These are phyloP conservation scores for Probosciger aterrimus DNA, from an alignment of 2,113 vertebrate species.

Conservation along the genomic window DNA sequence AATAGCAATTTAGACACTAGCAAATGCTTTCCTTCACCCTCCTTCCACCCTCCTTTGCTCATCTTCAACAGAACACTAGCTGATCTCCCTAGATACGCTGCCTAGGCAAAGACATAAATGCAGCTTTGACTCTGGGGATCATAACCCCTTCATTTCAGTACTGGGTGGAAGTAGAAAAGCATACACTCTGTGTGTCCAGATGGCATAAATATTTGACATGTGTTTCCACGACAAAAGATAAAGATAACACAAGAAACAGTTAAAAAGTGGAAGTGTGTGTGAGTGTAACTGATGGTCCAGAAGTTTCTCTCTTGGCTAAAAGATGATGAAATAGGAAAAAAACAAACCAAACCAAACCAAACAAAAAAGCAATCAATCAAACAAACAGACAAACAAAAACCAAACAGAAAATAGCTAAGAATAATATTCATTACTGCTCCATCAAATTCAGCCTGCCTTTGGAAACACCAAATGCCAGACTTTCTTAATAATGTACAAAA, in stretches of 20 bases:
- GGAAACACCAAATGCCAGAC: neutral
- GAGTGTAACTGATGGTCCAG: constrained; percentile 6
- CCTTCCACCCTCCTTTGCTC: neutral
- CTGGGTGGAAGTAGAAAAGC: neutral
- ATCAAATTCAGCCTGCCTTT: neutral
- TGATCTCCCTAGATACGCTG: neutral
- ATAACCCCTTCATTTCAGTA: constrained; percentile 1
- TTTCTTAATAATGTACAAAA: neutral
- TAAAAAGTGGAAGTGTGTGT: constrained; percentile 6
- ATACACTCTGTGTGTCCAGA: constrained; percentile 7
- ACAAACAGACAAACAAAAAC: neutral
- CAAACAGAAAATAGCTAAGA: neutral
- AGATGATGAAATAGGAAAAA: neutral
- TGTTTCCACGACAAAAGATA: constrained; percentile 61
- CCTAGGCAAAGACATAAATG: neutral
- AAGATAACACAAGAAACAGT: constrained; percentile 46
- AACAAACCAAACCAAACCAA: neutral
- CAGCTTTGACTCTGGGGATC: neutral
- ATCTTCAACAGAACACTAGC: neutral
- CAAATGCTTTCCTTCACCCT: neutral
- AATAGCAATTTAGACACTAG: neutral
- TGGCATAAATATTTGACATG: constrained; percentile 36
- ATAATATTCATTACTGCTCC: neutral
- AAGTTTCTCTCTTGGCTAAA: constrained; percentile 39
- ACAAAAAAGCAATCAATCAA: neutral